Percentiles rank a stretch among this genome's conserved stretches.
phyloP scores from a whole-genome alignment of 2,113 vertebrate species.

The Neogale vison region DNA sequence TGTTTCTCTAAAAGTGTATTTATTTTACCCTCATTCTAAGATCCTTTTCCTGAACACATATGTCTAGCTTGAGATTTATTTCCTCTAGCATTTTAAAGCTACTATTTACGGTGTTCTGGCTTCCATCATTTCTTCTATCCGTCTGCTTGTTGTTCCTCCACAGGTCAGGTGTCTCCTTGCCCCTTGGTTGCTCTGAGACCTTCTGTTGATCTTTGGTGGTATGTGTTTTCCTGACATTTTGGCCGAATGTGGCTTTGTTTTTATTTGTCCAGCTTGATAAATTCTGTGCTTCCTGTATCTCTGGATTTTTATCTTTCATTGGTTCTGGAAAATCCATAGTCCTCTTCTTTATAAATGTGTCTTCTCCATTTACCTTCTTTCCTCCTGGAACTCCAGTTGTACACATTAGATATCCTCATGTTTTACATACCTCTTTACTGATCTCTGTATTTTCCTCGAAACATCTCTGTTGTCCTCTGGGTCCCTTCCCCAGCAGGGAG shows the following conservation, averaged over 20 bases:
- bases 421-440: neutral
- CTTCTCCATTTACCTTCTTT: neutral
- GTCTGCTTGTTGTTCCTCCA: neutral
- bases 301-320: neutral
- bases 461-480: neutral
- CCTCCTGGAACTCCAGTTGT: neutral
- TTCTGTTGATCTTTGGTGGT: neutral
- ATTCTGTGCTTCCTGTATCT: neutral
- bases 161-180: neutral
- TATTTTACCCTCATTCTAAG: neutral
- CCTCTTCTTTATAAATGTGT: neutral
- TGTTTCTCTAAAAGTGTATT: neutral
- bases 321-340: neutral
- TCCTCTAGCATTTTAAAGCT: neutral
- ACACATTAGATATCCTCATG: neutral
- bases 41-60: neutral
- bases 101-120: neutral
- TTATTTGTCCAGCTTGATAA: neutral
- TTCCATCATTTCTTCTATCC: neutral
- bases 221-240: neutral
- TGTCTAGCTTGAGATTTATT: neutral
- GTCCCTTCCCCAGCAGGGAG: neutral
- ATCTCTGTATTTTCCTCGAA: neutral
- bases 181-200: neutral
- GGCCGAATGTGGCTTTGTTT: neutral